Conservation (phyloP, 2,888 invertebrate species). For the Stenichneumon culpator region DNA sequence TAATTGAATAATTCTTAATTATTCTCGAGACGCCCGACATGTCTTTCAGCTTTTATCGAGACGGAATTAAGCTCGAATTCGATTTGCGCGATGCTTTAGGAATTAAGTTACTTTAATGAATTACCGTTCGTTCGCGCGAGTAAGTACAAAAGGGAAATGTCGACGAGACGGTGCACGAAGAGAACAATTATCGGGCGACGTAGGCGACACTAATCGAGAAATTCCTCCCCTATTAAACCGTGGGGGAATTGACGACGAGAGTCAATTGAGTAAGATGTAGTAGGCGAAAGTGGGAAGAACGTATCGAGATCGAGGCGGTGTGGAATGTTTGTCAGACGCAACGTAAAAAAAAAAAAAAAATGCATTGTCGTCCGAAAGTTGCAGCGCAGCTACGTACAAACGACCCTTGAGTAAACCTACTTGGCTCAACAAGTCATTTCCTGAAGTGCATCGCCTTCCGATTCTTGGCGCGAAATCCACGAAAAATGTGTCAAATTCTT, state of each 20-base stretch:
- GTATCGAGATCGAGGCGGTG: too few relatives aligned
- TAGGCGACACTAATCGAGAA: not conserved
- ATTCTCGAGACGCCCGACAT: not conserved
- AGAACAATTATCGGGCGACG: conserved; percentile 32
- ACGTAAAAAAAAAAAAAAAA: conserved; percentile 19
- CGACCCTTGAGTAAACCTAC: conserved; percentile 41
- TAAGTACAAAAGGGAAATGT: not conserved
- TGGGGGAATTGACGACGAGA: conserved; percentile 29
- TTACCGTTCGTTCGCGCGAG: conserved; percentile 31
- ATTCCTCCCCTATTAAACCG: conserved; percentile 28
- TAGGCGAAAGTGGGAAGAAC: too few relatives aligned
- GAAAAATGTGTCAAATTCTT: too few relatives aligned
- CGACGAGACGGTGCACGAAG: conserved; percentile 22
- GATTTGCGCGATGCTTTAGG: not conserved
- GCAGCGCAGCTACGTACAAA: conserved; percentile 34
- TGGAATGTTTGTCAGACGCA: not conserved
- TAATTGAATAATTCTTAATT: not conserved
- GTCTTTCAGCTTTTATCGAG: conserved; percentile 10
- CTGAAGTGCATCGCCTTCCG: too few relatives aligned
- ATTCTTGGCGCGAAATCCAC: too few relatives aligned
- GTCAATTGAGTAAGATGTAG: conserved; percentile 6
- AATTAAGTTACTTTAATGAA: conserved; percentile 45
- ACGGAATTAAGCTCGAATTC: conserved; percentile 27
- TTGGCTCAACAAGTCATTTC: conserved; percentile 16
- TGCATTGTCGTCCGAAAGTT: not conserved